Evolutionary conservation across 2,888 invertebrate genomes (phyloP).

Genomic region (Caenorhabditis sp.): DNA sequence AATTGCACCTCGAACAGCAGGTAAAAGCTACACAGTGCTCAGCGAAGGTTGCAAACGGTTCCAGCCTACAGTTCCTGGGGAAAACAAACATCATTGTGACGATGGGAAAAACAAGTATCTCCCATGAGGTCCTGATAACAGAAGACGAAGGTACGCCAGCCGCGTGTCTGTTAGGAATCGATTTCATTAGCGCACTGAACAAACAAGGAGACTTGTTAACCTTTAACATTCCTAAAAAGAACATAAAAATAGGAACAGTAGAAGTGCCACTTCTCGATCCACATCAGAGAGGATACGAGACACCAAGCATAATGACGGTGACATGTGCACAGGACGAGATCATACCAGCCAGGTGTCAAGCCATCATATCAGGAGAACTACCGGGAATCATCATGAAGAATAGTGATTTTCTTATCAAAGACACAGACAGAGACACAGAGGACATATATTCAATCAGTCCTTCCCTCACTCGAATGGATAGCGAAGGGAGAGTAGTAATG

Average conservation of each 20-base stretch:
- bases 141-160: slow-evolving; percentile 30
- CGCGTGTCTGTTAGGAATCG: slow-evolving; percentile 34
- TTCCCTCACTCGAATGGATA: not conserved
- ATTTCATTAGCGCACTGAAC: slow-evolving; percentile 20
- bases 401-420: not conserved
- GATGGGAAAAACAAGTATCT: slow-evolving; percentile 5
- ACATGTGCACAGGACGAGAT: not conserved
- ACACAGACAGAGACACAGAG: slow-evolving; percentile 5
- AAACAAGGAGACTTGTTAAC: slow-evolving; percentile 11
- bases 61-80: not conserved
- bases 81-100: not conserved
- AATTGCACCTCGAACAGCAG: not conserved
- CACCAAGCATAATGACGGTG: not conserved
- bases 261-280: slow-evolving; percentile 6
- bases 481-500: not conserved
- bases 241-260: not conserved
- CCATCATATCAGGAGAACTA: slow-evolving; percentile 1
- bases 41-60: slow-evolving; percentile 30
- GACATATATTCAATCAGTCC: slow-evolving; percentile 4
- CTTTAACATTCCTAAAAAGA: slow-evolving; percentile 2
- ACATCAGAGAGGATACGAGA: not conserved
- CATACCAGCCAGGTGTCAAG: slow-evolving; percentile 3
- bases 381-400: not conserved
- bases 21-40: not conserved
- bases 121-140: slow-evolving; percentile 3